Conservation (phyloP, 2,888 invertebrate genomes). For the Hemicrepidius hirtus region DNA sequence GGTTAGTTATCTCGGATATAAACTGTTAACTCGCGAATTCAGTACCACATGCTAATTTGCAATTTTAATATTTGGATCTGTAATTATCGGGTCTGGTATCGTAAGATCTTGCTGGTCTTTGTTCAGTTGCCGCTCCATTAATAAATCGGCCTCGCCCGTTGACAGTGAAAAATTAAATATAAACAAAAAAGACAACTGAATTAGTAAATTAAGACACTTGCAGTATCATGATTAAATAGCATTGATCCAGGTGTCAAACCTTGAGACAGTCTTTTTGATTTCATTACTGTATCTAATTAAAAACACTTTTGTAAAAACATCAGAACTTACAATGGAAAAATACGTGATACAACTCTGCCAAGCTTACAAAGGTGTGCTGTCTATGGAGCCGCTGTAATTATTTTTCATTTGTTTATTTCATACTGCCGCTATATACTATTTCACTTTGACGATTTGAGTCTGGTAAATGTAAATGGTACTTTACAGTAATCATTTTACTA, state of each 20-base stretch:
- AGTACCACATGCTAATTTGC: slow-evolving; percentile 38
- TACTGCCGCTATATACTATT: too few species aligned
- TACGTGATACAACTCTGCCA: too few species aligned
- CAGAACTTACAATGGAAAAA: neutral
- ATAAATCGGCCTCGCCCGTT: slow-evolving; percentile 41
- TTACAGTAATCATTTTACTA: too few species aligned
- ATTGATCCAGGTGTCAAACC: neutral
- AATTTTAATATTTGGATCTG: slow-evolving; percentile 46
- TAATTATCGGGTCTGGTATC: slow-evolving; percentile 47
- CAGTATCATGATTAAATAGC: slow-evolving; percentile 6
- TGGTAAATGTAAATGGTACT: too few species aligned
- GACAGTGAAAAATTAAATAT: slow-evolving; percentile 44
- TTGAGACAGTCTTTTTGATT: neutral
- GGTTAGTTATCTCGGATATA: slow-evolving; percentile 26
- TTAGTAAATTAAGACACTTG: slow-evolving; percentile 24
- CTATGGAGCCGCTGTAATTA: too few species aligned
- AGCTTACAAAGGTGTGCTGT: too few species aligned
- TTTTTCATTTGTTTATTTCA: too few species aligned
- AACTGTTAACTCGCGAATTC: slow-evolving; percentile 39
- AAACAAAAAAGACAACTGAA: slow-evolving; percentile 22
- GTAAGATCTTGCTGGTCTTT: slow-evolving; percentile 41
- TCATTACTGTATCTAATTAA: neutral
- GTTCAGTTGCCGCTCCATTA: slow-evolving; percentile 44
- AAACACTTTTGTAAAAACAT: neutral
- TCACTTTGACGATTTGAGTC: too few species aligned